A percentile compares a stretch with the other conserved stretches of the same genome.
Evolutionary conservation across 2,888 invertebrate genomes (phyloP).

Genomic region (Frankliniella intonsa): DNA sequence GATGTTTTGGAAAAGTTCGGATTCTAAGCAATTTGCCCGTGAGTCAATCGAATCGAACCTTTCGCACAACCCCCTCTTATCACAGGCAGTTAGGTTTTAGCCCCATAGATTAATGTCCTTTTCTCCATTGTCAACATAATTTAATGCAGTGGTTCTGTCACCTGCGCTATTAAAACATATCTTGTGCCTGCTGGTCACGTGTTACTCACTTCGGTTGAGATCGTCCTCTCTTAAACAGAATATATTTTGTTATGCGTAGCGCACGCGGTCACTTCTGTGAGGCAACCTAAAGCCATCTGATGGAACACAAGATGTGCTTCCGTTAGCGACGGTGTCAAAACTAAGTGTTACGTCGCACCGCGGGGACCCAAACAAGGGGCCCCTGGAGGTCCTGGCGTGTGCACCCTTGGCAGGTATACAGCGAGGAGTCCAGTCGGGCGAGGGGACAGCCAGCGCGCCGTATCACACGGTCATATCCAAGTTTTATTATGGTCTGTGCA

Average conservation of each 20-base stretch:
- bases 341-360: slow-evolving; percentile 11
- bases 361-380: slow-evolving; percentile 5
- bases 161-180: no score
- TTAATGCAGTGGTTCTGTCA: no score
- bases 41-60: no score
- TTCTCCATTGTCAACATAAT: no score
- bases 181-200: no score
- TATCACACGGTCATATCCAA: neutral
- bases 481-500: neutral
- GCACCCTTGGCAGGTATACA: neutral
- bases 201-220: no score
- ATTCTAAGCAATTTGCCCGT: no score
- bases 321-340: slow-evolving; percentile 16
- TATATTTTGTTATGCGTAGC: neutral
- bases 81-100: no score
- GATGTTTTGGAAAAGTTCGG: no score
- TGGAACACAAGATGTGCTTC: neutral
- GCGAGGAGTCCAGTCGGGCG: neutral
- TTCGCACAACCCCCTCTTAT: no score
- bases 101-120: no score
- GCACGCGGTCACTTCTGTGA: neutral
- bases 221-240: neutral
- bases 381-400: neutral
- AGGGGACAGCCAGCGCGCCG: neutral
- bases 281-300: neutral